Conservation (phyloP, 2,888 invertebrate species). For the Cephus pulcher region DNA sequence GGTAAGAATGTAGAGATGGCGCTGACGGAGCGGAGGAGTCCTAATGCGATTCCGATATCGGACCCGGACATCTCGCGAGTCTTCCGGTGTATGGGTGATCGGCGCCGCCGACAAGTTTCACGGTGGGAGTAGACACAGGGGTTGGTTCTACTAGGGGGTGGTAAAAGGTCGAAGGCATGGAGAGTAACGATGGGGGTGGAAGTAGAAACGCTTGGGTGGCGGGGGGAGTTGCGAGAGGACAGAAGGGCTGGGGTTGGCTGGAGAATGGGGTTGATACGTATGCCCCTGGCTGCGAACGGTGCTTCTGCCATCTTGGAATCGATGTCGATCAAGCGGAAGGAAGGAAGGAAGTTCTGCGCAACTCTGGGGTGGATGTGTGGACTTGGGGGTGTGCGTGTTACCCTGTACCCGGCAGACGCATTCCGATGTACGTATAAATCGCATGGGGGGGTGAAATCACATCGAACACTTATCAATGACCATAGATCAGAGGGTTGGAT, state of each 20-base stretch:
- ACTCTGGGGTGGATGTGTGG: constrained; percentile 41
- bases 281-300: constrained; percentile 51
- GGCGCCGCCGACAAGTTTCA: not conserved
- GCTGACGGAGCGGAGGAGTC: constrained; percentile 26
- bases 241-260: constrained; percentile 14
- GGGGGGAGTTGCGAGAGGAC: constrained; percentile 8
- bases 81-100: constrained; percentile 13
- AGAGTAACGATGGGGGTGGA: constrained; percentile 10
- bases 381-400: constrained; percentile 18
- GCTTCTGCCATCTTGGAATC: constrained; percentile 62
- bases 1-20: not conserved
- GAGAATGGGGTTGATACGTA: constrained; percentile 55
- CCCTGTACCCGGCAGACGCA: constrained; percentile 8
- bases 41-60: constrained; percentile 62
- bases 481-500: no score
- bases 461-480: no score
- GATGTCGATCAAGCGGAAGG: constrained; percentile 62
- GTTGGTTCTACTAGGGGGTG: not conserved
- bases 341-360: constrained; percentile 57
- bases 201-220: constrained; percentile 5
- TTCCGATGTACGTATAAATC: constrained; percentile 3
- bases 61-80: constrained; percentile 47
- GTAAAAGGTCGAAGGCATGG: no score
- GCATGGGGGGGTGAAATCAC: no score
- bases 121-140: constrained; percentile 1